These are phyloP conservation scores for Watersipora subatra DNA, from an alignment of 1,140 invertebrate species.

Conservation along the genomic window DNA sequence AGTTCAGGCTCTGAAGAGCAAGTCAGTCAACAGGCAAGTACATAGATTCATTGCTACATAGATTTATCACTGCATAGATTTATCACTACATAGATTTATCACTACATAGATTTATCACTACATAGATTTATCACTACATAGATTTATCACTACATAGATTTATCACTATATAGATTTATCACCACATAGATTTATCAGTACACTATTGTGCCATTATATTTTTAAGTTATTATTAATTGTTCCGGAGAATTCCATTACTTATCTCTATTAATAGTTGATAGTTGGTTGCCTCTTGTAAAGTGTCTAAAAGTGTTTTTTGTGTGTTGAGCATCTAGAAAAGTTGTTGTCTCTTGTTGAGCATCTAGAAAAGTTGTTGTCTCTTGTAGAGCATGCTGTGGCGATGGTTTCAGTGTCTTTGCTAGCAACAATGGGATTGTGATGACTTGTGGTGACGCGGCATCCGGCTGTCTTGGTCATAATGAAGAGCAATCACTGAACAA, in stretches of 20 bases:
- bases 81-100: too few species aligned
- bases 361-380: not conserved
- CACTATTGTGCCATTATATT: too few species aligned
- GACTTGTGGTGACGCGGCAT: conserved; percentile 54
- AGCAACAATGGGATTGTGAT: conserved; percentile 56
- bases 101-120: too few species aligned
- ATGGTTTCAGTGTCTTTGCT: conserved; percentile 50
- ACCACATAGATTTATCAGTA: too few species aligned
- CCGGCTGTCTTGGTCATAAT: conserved; percentile 55
- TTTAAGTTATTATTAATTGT: too few species aligned
- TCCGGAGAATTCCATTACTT: too few species aligned
- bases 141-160: too few species aligned
- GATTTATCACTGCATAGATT: too few species aligned
- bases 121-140: too few species aligned
- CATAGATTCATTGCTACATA: too few species aligned
- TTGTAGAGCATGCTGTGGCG: conserved; percentile 36
- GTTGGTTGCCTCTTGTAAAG: not conserved
- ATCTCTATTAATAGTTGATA: not conserved
- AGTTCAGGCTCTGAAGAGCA: conserved; percentile 49
- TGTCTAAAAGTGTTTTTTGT: not conserved
- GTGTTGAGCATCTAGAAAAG: not conserved
- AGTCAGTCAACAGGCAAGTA: conserved; percentile 48
- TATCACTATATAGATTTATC: too few species aligned
- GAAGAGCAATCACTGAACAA: conserved; percentile 46
- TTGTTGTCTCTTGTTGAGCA: not conserved